These are phyloP conservation scores for Poecilia picta DNA, from an alignment of 2,797 vertebrate genomes.

Conservation along the genomic window DNA sequence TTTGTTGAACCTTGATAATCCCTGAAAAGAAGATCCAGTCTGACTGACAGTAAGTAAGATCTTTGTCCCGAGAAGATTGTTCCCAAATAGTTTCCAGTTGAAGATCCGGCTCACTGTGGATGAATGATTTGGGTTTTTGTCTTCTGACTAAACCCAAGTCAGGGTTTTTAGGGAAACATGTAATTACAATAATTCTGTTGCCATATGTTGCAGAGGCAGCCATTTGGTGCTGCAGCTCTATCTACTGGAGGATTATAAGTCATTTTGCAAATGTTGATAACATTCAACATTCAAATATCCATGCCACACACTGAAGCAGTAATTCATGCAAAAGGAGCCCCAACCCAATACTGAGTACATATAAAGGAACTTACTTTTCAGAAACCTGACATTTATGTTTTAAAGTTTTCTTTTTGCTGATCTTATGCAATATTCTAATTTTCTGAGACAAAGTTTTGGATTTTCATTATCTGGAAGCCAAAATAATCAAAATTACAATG, in stretches of 20 bases:
- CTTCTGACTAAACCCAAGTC: too few species aligned
- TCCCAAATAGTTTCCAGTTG: not conserved
- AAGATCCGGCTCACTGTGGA: not conserved
- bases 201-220: not conserved
- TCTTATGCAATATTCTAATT: not conserved
- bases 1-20: not conserved
- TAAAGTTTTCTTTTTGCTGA: too few species aligned
- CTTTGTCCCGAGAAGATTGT: not conserved
- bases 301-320: not conserved
- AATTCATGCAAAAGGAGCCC: too few species aligned
- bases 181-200: not conserved
- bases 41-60: not conserved
- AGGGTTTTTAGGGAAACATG: not conserved
- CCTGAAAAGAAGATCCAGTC: not conserved
- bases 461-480: too few species aligned
- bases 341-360: too few species aligned
- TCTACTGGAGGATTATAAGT: not conserved
- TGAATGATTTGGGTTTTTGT: too few species aligned
- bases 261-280: not conserved
- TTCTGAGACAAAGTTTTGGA: too few species aligned
- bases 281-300: not conserved
- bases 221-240: not conserved
- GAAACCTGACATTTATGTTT: too few species aligned
- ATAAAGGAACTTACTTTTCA: too few species aligned
- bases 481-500: too few species aligned